Evolutionary conservation across 2,113 vertebrate species (phyloP), one percentile per base, ranked within the genome.

Genomic region (Vulpes vulpes): DNA sequence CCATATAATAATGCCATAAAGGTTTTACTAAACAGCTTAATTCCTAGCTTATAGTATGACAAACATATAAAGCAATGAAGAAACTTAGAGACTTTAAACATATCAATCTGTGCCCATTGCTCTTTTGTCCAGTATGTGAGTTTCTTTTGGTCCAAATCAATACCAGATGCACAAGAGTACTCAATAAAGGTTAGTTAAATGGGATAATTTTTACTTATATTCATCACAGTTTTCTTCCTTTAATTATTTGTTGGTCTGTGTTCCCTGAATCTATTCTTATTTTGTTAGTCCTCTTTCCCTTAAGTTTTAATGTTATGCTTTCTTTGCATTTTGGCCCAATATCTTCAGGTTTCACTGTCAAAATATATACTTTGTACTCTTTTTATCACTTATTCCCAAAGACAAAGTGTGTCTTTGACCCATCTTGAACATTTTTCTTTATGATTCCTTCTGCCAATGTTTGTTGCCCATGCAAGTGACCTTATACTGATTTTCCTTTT

Each of bases 161-260:
- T 94, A 59, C 91, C 95, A 98, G 97, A 97, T 98, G 94, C 53
- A 86, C 53, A 76, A 65, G 19, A 92, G 60, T 93, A 79, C 65
- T 94, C 94, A 96, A 96, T 93, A 93, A 95, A 92, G 67, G 53
- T 80, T 92, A 92, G 67, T 53, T 95, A 97, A 97, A 65, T 88
- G n/a, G 71, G 69, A 79, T 80, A 91, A 97, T 93, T 97, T 95
- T 98, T 95, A 83, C 91, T 98, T 97, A 92, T 94, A 94, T 93
- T 96, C 89, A 93, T 96, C 79, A 83, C 12, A 86, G 16, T 94
- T 98, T 96, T 97, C 79, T 96, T 96, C 23, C 94, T 96, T 94
- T 86, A 95, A 91, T 93, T 97, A 27, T 89, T 93, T 85, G 74
- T 89, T 94, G 87, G 76, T 94, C 96, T 88, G 76, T 95, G 65